Conservation (phyloP, 2,888 invertebrate genomes). For the Hemistola chrysoprasaria region DNA sequence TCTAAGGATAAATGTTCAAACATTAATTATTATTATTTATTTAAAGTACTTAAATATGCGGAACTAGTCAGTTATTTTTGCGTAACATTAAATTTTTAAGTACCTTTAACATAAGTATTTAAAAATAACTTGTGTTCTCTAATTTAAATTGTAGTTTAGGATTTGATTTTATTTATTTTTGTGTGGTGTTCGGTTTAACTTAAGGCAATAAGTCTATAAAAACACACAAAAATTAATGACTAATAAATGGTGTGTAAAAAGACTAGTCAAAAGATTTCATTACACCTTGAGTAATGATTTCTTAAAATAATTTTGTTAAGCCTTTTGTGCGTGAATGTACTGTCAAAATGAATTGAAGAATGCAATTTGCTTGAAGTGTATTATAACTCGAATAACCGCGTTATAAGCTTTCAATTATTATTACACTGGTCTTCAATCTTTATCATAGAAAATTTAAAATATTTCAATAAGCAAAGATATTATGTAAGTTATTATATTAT, state of each 20-base stretch:
- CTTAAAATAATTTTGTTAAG: conserved; percentile 43
- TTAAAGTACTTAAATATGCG: conserved; percentile 82
- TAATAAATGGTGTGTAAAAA: conserved; percentile 68
- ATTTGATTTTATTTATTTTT: conserved; percentile 76
- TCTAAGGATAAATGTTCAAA: conserved; percentile 79
- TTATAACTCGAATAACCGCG: no score
- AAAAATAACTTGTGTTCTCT: conserved; percentile 76
- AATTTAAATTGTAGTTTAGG: conserved; percentile 76
- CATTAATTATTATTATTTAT: conserved; percentile 71
- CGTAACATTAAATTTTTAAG: conserved; percentile 79
- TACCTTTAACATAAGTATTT: conserved; percentile 66
- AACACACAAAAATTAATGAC: conserved; percentile 56
- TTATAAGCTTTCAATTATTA: conserved; percentile 21
- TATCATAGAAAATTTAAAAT: not conserved
- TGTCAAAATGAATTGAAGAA: conserved; percentile 8
- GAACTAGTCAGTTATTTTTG: conserved; percentile 83
- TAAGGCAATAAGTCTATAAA: conserved; percentile 61
- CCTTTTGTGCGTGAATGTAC: conserved; percentile 46
- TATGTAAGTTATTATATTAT: not conserved
- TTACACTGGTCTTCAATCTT: conserved; percentile 10
- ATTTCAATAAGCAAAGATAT: not conserved
- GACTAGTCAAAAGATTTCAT: conserved; percentile 73
- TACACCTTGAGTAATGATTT: conserved; percentile 52
- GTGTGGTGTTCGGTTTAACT: conserved; percentile 79
- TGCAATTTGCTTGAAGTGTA: no score